Evolutionary conservation across 2,797 vertebrate species (phyloP), one percentile per base, ranked within the genome.

Genomic region (Ceyx erithaca): DNA sequence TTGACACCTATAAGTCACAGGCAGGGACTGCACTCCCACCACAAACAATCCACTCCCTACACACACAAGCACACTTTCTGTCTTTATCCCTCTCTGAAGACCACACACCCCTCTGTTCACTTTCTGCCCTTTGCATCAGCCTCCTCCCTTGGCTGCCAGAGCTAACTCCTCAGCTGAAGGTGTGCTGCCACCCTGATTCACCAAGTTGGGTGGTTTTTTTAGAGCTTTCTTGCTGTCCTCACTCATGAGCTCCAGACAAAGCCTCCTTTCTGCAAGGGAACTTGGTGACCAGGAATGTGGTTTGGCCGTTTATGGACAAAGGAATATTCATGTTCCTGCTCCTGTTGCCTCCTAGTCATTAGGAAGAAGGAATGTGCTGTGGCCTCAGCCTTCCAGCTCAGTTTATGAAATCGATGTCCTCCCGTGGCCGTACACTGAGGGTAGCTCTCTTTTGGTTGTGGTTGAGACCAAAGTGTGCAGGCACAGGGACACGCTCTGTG

Each of bases 1-100:
- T 79, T 77, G 85, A 31, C 70, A 49, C 77, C 66, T 80, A 28
- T 69, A 95, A 81, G 85, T 94, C 80, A 84, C 14, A 18, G 35
- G 80, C 75, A 75, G 40, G 71, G 52, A 37, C 43, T 75, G 51
- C 63, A 59, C 63, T 82, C 51, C 68, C 68, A 69, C 54, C 57
- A 37, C 78, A 28, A 80, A 22, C 70, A 76, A 16, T 21, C 66
- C 18, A 1, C 87, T 91, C 80, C 90, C 93, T 75, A 78, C 85
- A 19, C 63, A 7, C 33, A 30, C 8, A 89, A 92, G 90, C 80
- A 93, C 40, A 61, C 75, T 89, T 72, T 37, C 64, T 75, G 88
- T 35, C 79, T 79, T 81, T 69, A 19, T 86, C 31, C 76, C 59
- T 61, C 72, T 28, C 55, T 80, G 1, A 0, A 0, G 92, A 93